Conservation (phyloP, 2,888 invertebrate species). For the Drosophila mimetica region DNA sequence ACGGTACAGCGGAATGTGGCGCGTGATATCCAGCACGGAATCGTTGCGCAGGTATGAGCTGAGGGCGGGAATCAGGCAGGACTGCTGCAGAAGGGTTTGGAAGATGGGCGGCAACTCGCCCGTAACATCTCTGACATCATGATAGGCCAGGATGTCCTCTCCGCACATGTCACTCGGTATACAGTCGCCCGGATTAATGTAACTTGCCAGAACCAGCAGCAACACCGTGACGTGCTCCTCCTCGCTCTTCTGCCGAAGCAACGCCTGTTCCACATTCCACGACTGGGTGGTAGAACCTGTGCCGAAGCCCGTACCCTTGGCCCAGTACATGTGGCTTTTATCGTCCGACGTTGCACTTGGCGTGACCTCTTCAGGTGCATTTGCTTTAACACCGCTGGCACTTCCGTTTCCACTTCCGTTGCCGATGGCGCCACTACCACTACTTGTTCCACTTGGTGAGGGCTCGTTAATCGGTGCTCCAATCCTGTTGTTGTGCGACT, state of each 20-base stretch:
- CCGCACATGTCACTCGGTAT: slow-evolving; percentile 84
- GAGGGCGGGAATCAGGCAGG: slow-evolving; percentile 93
- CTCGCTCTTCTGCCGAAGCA: slow-evolving; percentile 94
- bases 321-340: slow-evolving; percentile 94
- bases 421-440: slow-evolving; percentile 43
- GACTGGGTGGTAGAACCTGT: slow-evolving; percentile 97
- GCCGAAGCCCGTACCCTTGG: slow-evolving; percentile 98
- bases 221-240: slow-evolving; percentile 97
- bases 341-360: slow-evolving; percentile 86
- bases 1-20: slow-evolving; percentile 96
- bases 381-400: slow-evolving; percentile 38
- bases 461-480: slow-evolving; percentile 56
- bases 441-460: slow-evolving; percentile 30
- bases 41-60: slow-evolving; percentile 97
- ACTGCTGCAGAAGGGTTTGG: slow-evolving; percentile 90
- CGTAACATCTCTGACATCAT: slow-evolving; percentile 84
- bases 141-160: slow-evolving; percentile 82
- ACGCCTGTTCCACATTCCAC: slow-evolving; percentile 98
- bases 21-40: slow-evolving; percentile 98
- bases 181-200: slow-evolving; percentile 90
- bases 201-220: slow-evolving; percentile 93
- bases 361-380: slow-evolving; percentile 70
- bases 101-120: slow-evolving; percentile 89
- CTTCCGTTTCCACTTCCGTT: slow-evolving; percentile 30
- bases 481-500: slow-evolving; percentile 86